Conservation (phyloP, 2,888 invertebrate species). For the Ormyrus labotus region DNA sequence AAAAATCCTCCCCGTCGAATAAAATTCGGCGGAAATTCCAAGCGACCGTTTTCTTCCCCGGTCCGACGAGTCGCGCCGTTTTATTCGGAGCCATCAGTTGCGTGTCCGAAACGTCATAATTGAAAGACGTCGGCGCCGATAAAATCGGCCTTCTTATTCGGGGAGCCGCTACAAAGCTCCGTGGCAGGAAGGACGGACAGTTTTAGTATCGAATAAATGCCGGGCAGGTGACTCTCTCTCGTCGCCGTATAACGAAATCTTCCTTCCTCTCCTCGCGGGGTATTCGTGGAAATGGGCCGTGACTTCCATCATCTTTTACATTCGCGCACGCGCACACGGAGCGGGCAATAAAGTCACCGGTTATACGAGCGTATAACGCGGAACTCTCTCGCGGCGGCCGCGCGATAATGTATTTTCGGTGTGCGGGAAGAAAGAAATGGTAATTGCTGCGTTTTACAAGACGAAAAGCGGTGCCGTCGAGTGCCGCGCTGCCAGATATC, state of each 20-base stretch:
- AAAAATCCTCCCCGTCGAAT: conserved; percentile 19
- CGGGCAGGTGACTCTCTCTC: conserved; percentile 44
- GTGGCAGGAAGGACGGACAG: conserved; percentile 5
- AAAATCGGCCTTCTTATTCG: conserved; percentile 42
- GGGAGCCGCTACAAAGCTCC: conserved; percentile 4
- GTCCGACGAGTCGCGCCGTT: neutral
- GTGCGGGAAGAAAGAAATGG: neutral
- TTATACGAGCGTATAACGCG: neutral
- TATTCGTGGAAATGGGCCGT: conserved; percentile 2
- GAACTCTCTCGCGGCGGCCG: neutral
- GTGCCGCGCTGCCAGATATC: too few species aligned
- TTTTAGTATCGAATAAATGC: conserved; percentile 41
- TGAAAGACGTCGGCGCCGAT: conserved; percentile 37
- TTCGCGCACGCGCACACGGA: neutral
- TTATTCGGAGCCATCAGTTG: neutral
- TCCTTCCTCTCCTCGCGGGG: neutral
- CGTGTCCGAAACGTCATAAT: conserved; percentile 37
- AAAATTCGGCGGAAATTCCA: conserved; percentile 34
- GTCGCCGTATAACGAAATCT: conserved; percentile 11
- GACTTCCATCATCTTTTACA: conserved; percentile 22
- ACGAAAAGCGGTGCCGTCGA: neutral
- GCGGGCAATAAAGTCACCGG: conserved; percentile 32
- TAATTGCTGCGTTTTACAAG: conserved; percentile 35
- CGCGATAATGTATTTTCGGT: neutral
- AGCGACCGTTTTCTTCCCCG: neutral